Evolutionary conservation across 2,888 invertebrate genomes (phyloP).

Genomic region (Eristalinus aeneus): DNA sequence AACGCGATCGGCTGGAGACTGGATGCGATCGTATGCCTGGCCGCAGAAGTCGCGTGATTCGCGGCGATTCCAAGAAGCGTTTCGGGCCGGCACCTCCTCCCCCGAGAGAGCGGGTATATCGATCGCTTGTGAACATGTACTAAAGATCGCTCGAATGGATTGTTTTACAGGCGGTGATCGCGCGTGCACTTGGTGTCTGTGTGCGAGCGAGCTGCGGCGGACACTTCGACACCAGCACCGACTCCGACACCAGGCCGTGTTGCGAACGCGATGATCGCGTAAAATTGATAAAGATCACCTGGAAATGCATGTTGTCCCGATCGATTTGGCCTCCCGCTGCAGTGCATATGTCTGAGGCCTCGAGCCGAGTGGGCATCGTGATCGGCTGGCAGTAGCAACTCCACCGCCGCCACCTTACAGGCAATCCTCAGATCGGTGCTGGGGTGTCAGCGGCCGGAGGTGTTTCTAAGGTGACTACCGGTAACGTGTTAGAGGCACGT

Average conservation of each 20-base stretch:
- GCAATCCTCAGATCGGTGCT: slow-evolving; percentile 1
- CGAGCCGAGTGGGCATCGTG: neutral
- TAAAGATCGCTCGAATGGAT: slow-evolving; percentile 70
- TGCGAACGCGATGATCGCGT: slow-evolving; percentile 68
- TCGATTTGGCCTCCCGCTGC: slow-evolving; percentile 69
- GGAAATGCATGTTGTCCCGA: slow-evolving; percentile 67
- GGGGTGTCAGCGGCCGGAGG: slow-evolving; percentile 47
- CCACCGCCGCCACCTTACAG: neutral
- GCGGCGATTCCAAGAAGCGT: slow-evolving; percentile 46
- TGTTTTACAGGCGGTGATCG: slow-evolving; percentile 56
- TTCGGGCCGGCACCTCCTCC: slow-evolving; percentile 8
- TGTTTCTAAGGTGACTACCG: slow-evolving; percentile 63
- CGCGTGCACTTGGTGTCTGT: slow-evolving; percentile 7
- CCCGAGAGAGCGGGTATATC: slow-evolving; percentile 37
- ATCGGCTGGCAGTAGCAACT: slow-evolving; percentile 30
- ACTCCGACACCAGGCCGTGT: slow-evolving; percentile 45
- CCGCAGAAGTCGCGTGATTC: slow-evolving; percentile 60
- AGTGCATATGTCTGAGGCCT: slow-evolving; percentile 30
- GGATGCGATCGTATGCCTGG: slow-evolving; percentile 33
- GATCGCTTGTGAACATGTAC: slow-evolving; percentile 70
- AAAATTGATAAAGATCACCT: slow-evolving; percentile 71
- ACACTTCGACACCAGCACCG: slow-evolving; percentile 1
- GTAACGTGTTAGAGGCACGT: slow-evolving; percentile 68
- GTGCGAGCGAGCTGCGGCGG: slow-evolving; percentile 10
- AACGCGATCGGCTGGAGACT: slow-evolving; percentile 27